Evolutionary conservation across 2,113 vertebrate species (phyloP), one percentile per base, ranked within the genome.

Genomic region (Odontesthes bonariensis): DNA sequence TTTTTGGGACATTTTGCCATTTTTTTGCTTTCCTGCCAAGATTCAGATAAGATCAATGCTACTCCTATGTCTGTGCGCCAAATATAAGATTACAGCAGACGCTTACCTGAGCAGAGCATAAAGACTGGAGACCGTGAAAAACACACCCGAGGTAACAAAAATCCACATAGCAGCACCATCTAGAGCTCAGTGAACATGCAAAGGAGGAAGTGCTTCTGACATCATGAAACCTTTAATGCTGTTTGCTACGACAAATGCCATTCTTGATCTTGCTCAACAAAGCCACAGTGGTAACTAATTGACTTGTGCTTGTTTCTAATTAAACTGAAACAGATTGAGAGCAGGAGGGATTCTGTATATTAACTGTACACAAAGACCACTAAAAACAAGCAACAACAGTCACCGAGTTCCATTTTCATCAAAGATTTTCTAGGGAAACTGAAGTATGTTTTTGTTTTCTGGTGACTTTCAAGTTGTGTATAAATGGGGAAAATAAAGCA

Each of bases 21-120:
- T 16, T 47, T 47, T 56, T 52, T 1, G 2, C 33, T 72, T 72
- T 77, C 19, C 38, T 42, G 35, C 3, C 7, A 58, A 32, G 14
- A 62, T 53, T 54, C 27, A 32, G 46, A 63, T 33, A 44, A 69
- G 40, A 64, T 64, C 47, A 76, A 57, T 32, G 33, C 27, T 27
- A 6, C 23, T 31, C 40, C 51, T 12, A 19, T 40, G 40, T 69
- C 35, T 31, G 14, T 22, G 19, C 4, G 0, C 32, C 20, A 20
- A 27, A 32, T 8, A 56, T 16, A 32, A 58, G 38, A 49, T 49
- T 27, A 16, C 27, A 20, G 0, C 51, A 19, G 65, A 11, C 0
- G 0, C 31, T 72, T 61, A 8, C n/a, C 20, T 16, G 27, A 38
- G 8, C n/a, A 46, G 44, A 57, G 14, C 35, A 64, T 46, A 31